Percentiles rank a stretch among this genome's conserved stretches.
phyloP scores from a whole-genome alignment of 2,888 invertebrate species.

The Meghimatium bilineatum region DNA sequence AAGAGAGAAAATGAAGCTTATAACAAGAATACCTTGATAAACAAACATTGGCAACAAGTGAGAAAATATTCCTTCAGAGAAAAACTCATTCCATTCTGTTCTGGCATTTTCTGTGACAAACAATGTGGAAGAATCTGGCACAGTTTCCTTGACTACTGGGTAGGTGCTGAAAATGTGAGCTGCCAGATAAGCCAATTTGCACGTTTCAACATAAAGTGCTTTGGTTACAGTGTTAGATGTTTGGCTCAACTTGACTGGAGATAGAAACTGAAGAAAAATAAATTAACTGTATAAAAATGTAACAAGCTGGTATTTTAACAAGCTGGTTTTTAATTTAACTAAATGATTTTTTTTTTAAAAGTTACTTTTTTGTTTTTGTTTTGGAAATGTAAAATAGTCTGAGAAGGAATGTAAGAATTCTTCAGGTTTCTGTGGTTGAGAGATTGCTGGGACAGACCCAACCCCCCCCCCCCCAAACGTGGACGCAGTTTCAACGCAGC shows the following conservation, averaged over 20 bases:
- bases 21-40: constrained; percentile 5
- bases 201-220: constrained; percentile 20
- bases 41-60: constrained; percentile 81
- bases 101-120: constrained; percentile 56
- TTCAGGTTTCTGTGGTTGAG: too few relatives aligned
- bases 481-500: too few relatives aligned
- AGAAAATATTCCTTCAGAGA: constrained; percentile 82
- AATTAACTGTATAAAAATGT: background rate
- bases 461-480: too few relatives aligned
- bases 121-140: background rate
- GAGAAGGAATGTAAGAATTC: too few relatives aligned
- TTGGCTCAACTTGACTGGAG: background rate
- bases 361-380: too few relatives aligned
- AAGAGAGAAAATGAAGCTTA: background rate
- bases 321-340: background rate
- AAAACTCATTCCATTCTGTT: constrained; percentile 88
- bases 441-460: too few relatives aligned
- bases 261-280: constrained; percentile 23
- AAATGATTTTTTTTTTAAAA: too few relatives aligned
- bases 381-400: too few relatives aligned
- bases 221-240: constrained; percentile 14
- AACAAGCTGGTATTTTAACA: too few relatives aligned
- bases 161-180: constrained; percentile 31
- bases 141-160: background rate
- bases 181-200: constrained; percentile 33